These are phyloP conservation scores for Pristis pectinata DNA, from an alignment of 2,797 vertebrate species.

Conservation along the genomic window DNA sequence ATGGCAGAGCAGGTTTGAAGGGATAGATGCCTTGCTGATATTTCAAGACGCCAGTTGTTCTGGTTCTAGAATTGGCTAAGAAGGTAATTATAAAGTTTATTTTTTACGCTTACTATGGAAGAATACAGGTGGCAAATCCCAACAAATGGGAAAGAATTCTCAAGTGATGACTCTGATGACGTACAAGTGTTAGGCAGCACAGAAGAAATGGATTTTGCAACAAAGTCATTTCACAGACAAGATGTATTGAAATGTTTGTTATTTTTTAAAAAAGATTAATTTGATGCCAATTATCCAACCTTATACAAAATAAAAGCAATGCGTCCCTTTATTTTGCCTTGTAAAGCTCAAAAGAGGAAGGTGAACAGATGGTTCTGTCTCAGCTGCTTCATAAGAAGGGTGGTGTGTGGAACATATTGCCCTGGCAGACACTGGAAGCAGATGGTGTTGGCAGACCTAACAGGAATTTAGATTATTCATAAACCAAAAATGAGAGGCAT, in stretches of 20 bases:
- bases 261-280: background rate
- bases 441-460: conserved; percentile 17
- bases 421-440: conserved; percentile 3
- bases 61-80: background rate
- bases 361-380: conserved; percentile 3
- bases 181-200: background rate
- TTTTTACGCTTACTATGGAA: background rate
- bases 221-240: background rate
- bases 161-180: background rate
- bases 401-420: background rate
- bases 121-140: background rate
- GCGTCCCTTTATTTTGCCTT: background rate
- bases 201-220: background rate
- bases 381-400: background rate
- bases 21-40: too few relatives aligned
- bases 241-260: background rate
- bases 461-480: background rate
- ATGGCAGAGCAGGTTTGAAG: too few relatives aligned
- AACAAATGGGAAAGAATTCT: background rate
- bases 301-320: background rate
- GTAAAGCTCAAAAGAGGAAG: background rate
- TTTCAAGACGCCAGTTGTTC: background rate
- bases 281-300: background rate
- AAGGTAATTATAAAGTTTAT: background rate
- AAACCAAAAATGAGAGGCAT: background rate